These are phyloP conservation scores for Collichthys lucidus DNA, from an alignment of 2,113 vertebrate genomes.

Conservation along the genomic window DNA sequence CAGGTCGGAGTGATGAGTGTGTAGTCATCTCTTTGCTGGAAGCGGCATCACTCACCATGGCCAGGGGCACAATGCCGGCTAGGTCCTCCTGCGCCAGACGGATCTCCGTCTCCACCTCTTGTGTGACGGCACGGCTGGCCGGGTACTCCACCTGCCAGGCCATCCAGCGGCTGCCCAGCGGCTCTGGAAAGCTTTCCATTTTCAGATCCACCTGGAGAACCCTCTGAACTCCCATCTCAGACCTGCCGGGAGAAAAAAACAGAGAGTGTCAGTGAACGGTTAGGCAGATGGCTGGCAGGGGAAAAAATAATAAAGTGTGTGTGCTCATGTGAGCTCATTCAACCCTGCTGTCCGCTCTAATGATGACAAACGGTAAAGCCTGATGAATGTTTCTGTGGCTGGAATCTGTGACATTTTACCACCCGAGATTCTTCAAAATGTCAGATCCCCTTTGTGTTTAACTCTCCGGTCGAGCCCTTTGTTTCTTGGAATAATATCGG, in stretches of 20 bases:
- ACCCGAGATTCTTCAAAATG: slow-evolving; percentile 54
- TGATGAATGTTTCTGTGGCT: slow-evolving; percentile 54
- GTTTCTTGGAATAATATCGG: slow-evolving; percentile 43
- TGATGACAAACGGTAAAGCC: slow-evolving; percentile 44
- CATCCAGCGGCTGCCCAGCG: slow-evolving; percentile 90
- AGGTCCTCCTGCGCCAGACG: slow-evolving; percentile 93
- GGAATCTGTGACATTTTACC: slow-evolving; percentile 65
- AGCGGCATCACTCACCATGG: slow-evolving; percentile 89
- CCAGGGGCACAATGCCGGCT: slow-evolving; percentile 91
- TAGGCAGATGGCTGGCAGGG: slow-evolving; percentile 26
- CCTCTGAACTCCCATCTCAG: slow-evolving; percentile 85
- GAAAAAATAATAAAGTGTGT: background rate
- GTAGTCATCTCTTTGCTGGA: slow-evolving; percentile 31
- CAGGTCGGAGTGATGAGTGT: slow-evolving; percentile 6
- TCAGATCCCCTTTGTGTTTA: slow-evolving; percentile 60
- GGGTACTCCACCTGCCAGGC: slow-evolving; percentile 97
- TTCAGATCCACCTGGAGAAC: slow-evolving; percentile 94
- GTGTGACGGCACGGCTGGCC: slow-evolving; percentile 78
- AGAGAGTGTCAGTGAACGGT: slow-evolving; percentile 40
- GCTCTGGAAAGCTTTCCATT: slow-evolving; percentile 89
- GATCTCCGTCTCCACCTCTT: slow-evolving; percentile 89
- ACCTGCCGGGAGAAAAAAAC: slow-evolving; percentile 79
- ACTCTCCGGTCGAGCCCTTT: slow-evolving; percentile 46
- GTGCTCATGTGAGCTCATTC: slow-evolving; percentile 18
- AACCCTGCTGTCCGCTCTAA: slow-evolving; percentile 33